Base-by-base conservation (phyloP, 2,113 vertebrate species). In the Cyprinodon tularosa region DNA sequence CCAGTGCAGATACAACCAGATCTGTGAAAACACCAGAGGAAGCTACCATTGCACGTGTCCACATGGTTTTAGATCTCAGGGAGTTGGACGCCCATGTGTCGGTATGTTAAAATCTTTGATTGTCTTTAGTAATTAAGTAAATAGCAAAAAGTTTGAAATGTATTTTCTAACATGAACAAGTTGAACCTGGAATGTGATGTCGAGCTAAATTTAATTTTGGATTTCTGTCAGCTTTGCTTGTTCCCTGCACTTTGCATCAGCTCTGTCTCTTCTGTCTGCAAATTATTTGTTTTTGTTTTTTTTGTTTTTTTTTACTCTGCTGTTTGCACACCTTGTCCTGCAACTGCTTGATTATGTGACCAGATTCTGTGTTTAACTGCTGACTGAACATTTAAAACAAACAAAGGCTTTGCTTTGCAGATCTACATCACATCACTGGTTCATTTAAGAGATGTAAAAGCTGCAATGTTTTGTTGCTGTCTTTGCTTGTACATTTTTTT, bases 1-100 rank as follows among this genome's bases (percentile, higher is more conserved):
- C 87, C 96, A 96, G 71, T 99, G 98, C 93, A 93, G 95, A 87
- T 97, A 97, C 79, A 98, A 98, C 87, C 98, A 99, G 93, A 94
- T 96, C 53, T 99, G 98, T 72, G 97, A 99, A 92, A 99, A 99
- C 82, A 96, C 93, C 0, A 91, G 92, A 68, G 97, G 97, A 62
- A 97, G 96, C 91, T 96, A 99, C 93, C 96, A 93, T 15, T 99
- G 98, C 42, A 93, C 94, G 14, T 99, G 98, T 75, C 97, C 96
- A 0, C 84, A 96, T 10, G 98, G 98, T 0, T 96, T 95, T 89
- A 95, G 96, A 39, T 95, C 95, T 53, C 98, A 98, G 91, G 96
- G 96, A 68, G 45, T 93, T 13, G 97, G 96, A 37, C 91, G 94
- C 8, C 95, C 96, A 4, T 99, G 98, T 72, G 10, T 96, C 37